phyloP scores from a whole-genome alignment of 2,113 vertebrate genomes.

The Corythaixoides concolor region DNA sequence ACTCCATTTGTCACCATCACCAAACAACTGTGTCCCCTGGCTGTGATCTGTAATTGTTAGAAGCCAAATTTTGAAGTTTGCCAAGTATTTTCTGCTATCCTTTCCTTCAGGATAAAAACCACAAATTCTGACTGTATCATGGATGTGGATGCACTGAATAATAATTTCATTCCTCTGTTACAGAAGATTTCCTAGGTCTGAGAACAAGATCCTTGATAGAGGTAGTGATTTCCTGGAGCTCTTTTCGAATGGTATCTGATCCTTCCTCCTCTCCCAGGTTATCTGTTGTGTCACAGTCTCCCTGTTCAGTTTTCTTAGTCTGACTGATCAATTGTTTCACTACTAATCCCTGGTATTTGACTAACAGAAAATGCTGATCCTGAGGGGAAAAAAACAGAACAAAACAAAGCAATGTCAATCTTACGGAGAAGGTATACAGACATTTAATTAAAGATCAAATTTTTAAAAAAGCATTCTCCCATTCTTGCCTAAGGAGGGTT shows the following conservation, averaged over 20 bases:
- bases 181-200: conserved; percentile 81
- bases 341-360: conserved; percentile 89
- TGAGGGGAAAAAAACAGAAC: conserved; percentile 52
- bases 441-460: background rate
- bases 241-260: conserved; percentile 70
- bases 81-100: background rate
- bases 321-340: conserved; percentile 90
- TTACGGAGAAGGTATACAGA: background rate
- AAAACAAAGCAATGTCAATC: background rate
- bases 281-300: conserved; percentile 56
- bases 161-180: conserved; percentile 82
- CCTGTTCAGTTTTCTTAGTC: conserved; percentile 79
- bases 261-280: conserved; percentile 70
- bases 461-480: background rate
- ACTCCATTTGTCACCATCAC: background rate
- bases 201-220: conserved; percentile 89
- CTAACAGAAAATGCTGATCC: conserved; percentile 89
- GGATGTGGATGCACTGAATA: background rate
- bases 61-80: background rate
- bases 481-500: background rate
- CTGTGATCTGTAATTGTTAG: background rate
- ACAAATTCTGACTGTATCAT: background rate
- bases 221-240: conserved; percentile 80
- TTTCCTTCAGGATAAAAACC: background rate
- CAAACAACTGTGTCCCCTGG: background rate